These are phyloP conservation scores for Nomada flava DNA, from an alignment of 2,888 invertebrate genomes.

Conservation along the genomic window DNA sequence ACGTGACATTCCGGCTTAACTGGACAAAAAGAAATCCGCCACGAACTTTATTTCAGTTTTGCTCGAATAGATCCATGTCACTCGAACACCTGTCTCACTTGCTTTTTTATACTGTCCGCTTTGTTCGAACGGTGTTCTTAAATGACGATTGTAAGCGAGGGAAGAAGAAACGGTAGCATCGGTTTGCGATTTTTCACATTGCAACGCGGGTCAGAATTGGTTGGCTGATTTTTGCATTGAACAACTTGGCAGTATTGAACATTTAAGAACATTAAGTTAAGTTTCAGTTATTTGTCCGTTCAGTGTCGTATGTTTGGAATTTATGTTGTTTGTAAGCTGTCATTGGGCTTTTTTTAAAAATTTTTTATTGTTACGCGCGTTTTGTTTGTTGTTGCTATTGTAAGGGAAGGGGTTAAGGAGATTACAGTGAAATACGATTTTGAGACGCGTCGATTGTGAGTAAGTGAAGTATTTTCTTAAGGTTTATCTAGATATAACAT, in stretches of 20 bases:
- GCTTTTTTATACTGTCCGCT: background rate
- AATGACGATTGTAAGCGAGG: background rate
- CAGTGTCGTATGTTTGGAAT: no score
- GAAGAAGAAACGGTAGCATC: background rate
- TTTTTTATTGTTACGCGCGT: background rate
- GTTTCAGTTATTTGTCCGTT: no score
- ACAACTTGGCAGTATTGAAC: no score
- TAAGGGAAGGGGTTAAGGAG: background rate
- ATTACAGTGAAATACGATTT: background rate
- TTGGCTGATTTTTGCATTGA: no score
- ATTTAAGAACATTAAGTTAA: no score
- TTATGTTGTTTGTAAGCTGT: background rate
- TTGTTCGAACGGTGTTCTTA: background rate
- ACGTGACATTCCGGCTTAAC: slow-evolving; percentile 94
- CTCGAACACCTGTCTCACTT: background rate
- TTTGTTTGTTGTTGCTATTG: background rate
- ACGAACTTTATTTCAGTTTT: background rate
- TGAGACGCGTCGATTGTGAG: no score
- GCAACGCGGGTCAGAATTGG: no score
- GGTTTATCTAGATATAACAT: no score
- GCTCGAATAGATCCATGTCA: slow-evolving; percentile 1
- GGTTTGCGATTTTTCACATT: no score
- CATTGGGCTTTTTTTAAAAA: background rate
- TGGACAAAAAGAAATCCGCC: slow-evolving; percentile 81
- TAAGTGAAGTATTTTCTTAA: no score